phyloP scores from a whole-genome alignment of 2,113 vertebrate species.

The Stigmatopora argus region DNA sequence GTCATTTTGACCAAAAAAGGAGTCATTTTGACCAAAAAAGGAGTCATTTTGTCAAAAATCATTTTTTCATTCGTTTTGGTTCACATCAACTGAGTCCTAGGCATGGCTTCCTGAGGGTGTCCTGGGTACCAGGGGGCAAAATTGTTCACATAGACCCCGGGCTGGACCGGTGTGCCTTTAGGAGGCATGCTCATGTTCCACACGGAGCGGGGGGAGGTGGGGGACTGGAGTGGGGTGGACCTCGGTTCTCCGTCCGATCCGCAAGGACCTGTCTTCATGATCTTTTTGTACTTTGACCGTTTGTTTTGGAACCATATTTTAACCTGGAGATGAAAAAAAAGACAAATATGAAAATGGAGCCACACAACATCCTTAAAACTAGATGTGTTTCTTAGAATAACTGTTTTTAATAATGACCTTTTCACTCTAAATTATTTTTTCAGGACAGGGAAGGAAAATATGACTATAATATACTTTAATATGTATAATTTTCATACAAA shows the following conservation, averaged over 20 bases:
- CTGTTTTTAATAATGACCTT: not conserved
- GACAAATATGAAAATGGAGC: not conserved
- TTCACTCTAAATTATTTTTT: not conserved
- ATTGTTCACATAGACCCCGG: constrained; percentile 75
- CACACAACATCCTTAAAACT: not conserved
- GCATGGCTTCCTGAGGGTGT: constrained; percentile 75
- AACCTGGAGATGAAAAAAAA: constrained; percentile 66
- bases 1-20: too few species aligned
- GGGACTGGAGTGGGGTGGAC: constrained; percentile 55
- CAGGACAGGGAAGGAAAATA: too few species aligned
- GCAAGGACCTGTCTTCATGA: constrained; percentile 81
- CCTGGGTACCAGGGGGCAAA: constrained; percentile 83
- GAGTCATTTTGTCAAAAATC: not conserved
- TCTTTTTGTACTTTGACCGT: constrained; percentile 86
- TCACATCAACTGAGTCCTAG: constrained; percentile 83
- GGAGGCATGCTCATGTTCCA: constrained; percentile 79
- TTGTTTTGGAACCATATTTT: constrained; percentile 90
- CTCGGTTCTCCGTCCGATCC: constrained; percentile 73
- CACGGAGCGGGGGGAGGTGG: constrained; percentile 72
- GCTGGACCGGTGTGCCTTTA: constrained; percentile 71
- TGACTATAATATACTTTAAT: too few species aligned
- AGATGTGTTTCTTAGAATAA: not conserved
- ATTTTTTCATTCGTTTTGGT: not conserved
- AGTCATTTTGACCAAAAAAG: too few species aligned
- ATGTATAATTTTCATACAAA: too few species aligned